Evolutionary conservation across 2,113 vertebrate species (phyloP).

Genomic region (Pseudonaja textilis): DNA sequence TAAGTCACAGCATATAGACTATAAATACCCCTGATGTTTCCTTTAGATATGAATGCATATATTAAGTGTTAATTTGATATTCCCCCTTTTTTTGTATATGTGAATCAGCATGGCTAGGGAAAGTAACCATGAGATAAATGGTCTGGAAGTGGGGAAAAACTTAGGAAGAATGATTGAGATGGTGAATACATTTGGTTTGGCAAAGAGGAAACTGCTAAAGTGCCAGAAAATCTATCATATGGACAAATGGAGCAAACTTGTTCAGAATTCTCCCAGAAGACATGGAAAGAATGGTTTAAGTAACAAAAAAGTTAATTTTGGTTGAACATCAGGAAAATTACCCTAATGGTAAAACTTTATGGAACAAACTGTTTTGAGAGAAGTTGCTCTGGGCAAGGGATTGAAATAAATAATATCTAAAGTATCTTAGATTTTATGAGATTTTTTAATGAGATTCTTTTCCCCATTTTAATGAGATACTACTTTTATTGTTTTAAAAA

Average conservation of each 20-base stretch:
- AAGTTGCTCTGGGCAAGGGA: neutral
- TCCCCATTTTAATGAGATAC: neutral
- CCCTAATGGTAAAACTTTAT: neutral
- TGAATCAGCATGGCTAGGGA: neutral
- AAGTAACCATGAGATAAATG: neutral
- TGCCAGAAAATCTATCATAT: neutral
- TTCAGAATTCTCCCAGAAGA: neutral
- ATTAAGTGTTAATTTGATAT: too few relatives aligned
- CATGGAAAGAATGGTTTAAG: neutral
- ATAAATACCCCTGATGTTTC: too few relatives aligned
- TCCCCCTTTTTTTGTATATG: too few relatives aligned
- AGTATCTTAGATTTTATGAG: neutral
- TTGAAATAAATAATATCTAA: neutral
- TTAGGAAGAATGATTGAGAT: neutral
- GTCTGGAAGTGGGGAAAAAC: neutral
- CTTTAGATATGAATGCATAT: too few relatives aligned
- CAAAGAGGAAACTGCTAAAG: neutral
- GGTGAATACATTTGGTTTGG: neutral
- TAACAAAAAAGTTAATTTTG: neutral
- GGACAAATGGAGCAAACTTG: neutral
- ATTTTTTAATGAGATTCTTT: neutral
- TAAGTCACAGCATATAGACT: too few relatives aligned
- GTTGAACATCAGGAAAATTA: neutral
- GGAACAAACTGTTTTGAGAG: neutral
- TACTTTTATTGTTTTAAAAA: neutral